These are phyloP conservation scores for Philhelius pedissequus DNA, from an alignment of 2,888 invertebrate species.

Conservation along the genomic window DNA sequence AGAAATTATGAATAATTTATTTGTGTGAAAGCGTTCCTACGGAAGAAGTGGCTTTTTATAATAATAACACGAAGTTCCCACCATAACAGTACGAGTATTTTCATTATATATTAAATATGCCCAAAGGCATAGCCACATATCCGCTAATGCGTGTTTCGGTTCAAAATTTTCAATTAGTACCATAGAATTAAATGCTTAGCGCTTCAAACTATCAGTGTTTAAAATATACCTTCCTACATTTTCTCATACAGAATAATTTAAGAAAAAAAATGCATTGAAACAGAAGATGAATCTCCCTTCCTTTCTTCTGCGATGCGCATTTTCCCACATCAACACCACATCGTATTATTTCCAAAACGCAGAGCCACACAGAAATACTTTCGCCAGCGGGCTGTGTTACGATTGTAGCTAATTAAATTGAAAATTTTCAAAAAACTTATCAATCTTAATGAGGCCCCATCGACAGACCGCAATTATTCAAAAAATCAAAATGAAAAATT, in stretches of 20 bases:
- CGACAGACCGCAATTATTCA: constrained; percentile 69
- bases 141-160: constrained; percentile 21
- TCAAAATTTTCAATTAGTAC: constrained; percentile 55
- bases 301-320: constrained; percentile 16
- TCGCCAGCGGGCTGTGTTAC: constrained; percentile 75
- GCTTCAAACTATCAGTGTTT: constrained; percentile 35
- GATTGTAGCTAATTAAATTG: constrained; percentile 78
- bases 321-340: constrained; percentile 57
- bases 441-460: constrained; percentile 73
- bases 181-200: constrained; percentile 63
- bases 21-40: no score
- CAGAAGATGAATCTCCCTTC: background rate
- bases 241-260: constrained; percentile 17
- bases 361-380: constrained; percentile 64
- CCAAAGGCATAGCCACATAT: constrained; percentile 9
- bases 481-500: constrained; percentile 69
- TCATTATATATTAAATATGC: background rate
- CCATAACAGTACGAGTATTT: constrained; percentile 10
- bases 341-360: constrained; percentile 7
- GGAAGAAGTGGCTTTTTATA: background rate
- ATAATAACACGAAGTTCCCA: no score
- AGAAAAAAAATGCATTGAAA: background rate
- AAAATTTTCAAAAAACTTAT: constrained; percentile 77
- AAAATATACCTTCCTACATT: constrained; percentile 34
- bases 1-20: no score